These are phyloP conservation scores for Rhorus exstirpatorius DNA, from an alignment of 2,888 invertebrate genomes.

Conservation along the genomic window DNA sequence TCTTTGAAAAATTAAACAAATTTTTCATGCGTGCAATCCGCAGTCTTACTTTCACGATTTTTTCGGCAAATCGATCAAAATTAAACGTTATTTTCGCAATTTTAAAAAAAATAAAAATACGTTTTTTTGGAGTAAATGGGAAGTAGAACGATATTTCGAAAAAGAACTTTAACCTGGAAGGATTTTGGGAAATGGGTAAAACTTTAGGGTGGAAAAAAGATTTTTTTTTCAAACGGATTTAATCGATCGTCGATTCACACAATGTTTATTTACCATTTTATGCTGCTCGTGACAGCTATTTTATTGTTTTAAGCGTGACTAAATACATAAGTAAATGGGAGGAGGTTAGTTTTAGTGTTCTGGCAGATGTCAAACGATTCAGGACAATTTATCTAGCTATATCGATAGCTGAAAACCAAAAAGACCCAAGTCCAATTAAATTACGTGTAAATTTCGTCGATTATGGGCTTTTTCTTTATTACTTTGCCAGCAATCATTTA, in stretches of 20 bases:
- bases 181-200: slow-evolving; percentile 20
- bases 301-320: slow-evolving; percentile 39
- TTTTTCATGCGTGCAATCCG: no score
- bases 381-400: not conserved
- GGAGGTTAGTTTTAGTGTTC: slow-evolving; percentile 65
- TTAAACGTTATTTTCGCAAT: no score
- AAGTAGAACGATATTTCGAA: not conserved
- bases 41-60: no score
- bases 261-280: slow-evolving; percentile 68
- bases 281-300: slow-evolving; percentile 62
- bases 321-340: slow-evolving; percentile 66
- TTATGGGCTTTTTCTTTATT: slow-evolving; percentile 6
- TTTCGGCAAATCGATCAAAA: no score
- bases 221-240: not conserved
- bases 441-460: no score
- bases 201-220: not conserved
- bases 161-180: slow-evolving; percentile 28
- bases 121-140: no score
- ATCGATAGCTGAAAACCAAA: slow-evolving; percentile 2
- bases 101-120: no score
- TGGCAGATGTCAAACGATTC: slow-evolving; percentile 69
- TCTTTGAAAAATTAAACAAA: not conserved
- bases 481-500: no score
- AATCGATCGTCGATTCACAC: not conserved
- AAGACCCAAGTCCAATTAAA: slow-evolving; percentile 25